Base-by-base conservation (phyloP, 2,797 vertebrate genomes). In the Phrynocephalus vlangalii region DNA sequence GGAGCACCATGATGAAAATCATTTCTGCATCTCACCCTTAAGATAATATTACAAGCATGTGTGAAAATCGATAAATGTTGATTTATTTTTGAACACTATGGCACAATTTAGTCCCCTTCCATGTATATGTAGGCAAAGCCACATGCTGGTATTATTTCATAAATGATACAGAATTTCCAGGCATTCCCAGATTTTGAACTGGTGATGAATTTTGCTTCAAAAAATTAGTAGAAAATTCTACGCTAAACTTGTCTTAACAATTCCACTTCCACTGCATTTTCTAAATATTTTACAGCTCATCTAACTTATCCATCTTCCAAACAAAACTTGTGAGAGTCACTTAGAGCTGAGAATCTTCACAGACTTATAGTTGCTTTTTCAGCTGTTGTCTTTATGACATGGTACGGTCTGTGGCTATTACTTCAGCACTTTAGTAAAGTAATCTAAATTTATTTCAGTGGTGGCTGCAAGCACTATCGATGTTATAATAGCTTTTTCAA, bases 401-500 rank as follows among this genome's bases (percentile, higher is more conserved):
- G 90, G 91, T 95, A 86, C 95, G 91, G 92, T 94, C 95, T 92
- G 87, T 92, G 91, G 92, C 91, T 89, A 94, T 94, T 92, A 92
- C 95, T 95, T 90, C 93, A 92, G 93, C 91, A 95, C 95, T 96
- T 96, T 91, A 96, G 90, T 92, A 85, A 88, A 96, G 90, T 92
- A 85, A 88, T 90, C 84, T 88, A 89, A 94, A 94, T 91, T 95
- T 94, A 87, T 94, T 91, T 91, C 85, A 73, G 8, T 81, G 72
- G 91, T 3, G 76, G 90, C 81, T 28, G 90, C 89, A 94, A 93
- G 83, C 44, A 13, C 87, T 93, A 91, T 90, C 82, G 89, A 67
- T 88, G 81, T 93, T 92, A 93, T 90, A 90, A 92, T 91, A 92
- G 92, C 88, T 71, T 93, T 92, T 91, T 92, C 70, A 93, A 92